phyloP scores from a whole-genome alignment of 2,113 vertebrate genomes.

The Saguinus midas region DNA sequence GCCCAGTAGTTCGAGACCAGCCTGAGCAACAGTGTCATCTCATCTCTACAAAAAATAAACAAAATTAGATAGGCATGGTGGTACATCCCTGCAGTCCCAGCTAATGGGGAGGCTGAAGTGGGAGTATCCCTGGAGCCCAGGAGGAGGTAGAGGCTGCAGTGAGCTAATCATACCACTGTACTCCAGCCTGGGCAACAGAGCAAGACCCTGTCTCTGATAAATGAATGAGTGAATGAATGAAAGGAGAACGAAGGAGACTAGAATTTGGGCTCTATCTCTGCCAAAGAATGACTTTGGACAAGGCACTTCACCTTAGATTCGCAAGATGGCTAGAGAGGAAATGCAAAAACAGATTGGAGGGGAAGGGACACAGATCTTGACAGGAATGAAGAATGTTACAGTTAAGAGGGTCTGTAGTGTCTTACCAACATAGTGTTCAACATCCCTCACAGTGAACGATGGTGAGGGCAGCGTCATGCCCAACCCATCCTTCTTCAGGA shows the following conservation, averaged over 20 bases:
- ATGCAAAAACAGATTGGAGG: not conserved
- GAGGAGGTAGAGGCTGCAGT: too few species aligned
- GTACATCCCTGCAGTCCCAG: too few species aligned
- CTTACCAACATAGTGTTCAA: slow-evolving; percentile 94
- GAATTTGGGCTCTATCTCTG: slow-evolving; percentile 29
- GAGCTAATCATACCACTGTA: too few species aligned
- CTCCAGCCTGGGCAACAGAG: too few species aligned
- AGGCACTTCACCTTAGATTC: slow-evolving; percentile 29
- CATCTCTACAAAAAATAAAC: too few species aligned
- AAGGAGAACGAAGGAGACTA: not conserved
- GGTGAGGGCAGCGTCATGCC: slow-evolving; percentile 94
- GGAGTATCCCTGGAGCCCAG: too few species aligned
- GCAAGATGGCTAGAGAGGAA: slow-evolving; percentile 43
- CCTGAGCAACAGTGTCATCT: too few species aligned
- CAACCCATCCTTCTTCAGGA: slow-evolving; percentile 91
- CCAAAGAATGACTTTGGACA: slow-evolving; percentile 44
- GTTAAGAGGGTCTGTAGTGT: slow-evolving; percentile 1
- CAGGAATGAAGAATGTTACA: slow-evolving; percentile 17
- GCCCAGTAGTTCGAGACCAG: too few species aligned
- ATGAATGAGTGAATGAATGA: too few species aligned
- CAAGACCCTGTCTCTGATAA: too few species aligned
- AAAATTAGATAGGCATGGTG: too few species aligned
- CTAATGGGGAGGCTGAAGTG: too few species aligned
- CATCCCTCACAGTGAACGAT: slow-evolving; percentile 90
- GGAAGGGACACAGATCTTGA: slow-evolving; percentile 1